A percentile compares a stretch with the other conserved stretches of the same genome.
Evolutionary conservation across 2,888 invertebrate species (phyloP).

Genomic region (Hylaea fasciaria): DNA sequence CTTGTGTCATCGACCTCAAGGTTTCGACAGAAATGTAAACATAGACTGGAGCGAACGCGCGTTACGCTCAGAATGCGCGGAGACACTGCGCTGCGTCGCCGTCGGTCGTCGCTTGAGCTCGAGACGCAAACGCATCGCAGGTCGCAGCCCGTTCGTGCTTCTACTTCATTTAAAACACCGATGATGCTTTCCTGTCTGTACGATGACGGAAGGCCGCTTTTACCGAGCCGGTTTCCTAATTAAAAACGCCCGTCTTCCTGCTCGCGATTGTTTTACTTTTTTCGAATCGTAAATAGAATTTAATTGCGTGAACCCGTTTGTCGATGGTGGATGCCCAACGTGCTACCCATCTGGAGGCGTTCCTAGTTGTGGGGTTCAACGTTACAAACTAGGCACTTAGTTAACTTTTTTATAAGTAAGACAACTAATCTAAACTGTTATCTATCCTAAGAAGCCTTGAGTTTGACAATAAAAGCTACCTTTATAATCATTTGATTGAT

Average conservation of each 20-base stretch:
- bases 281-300: constrained; percentile 37
- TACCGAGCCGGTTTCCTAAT: constrained; percentile 81
- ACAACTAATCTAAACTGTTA: no score
- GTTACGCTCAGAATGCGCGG: constrained; percentile 72
- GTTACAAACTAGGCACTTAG: no score
- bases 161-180: constrained; percentile 78
- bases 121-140: constrained; percentile 60
- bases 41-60: constrained; percentile 58
- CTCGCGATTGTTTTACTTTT: constrained; percentile 47
- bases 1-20: constrained; percentile 63
- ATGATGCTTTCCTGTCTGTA: constrained; percentile 78
- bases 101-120: constrained; percentile 7
- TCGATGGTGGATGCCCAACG: neutral
- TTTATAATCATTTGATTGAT: no score
- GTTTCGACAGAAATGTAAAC: constrained; percentile 53
- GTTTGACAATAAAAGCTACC: no score
- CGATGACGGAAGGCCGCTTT: constrained; percentile 81
- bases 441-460: no score
- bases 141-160: constrained; percentile 65
- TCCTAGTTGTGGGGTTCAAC: no score
- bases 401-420: no score
- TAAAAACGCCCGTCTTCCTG: constrained; percentile 67
- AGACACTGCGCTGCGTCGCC: constrained; percentile 66
- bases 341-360: no score
- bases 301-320: constrained; percentile 16